Percentiles rank a stretch among this genome's conserved stretches.
phyloP scores from a whole-genome alignment of 2,797 vertebrate species.

The Anisognathus igniventris region DNA sequence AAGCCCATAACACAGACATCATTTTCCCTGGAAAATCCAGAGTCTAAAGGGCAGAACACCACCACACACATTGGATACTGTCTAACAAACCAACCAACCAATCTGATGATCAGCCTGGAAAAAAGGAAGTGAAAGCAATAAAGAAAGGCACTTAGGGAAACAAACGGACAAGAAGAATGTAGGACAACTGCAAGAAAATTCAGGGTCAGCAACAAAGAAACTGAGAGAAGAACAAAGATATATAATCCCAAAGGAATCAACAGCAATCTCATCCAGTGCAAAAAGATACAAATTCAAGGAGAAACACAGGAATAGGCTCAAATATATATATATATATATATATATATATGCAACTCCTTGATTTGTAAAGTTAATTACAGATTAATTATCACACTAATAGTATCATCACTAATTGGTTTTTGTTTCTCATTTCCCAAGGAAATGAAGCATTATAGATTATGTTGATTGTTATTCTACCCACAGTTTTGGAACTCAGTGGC shows the following conservation, averaged over 20 bases:
- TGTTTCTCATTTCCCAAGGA: constrained; percentile 2
- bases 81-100: not conserved
- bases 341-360: not conserved
- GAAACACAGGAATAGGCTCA: not conserved
- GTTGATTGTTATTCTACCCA: not conserved
- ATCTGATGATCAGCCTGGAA: not conserved
- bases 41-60: not conserved
- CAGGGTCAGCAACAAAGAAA: not conserved
- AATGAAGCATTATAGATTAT: not conserved
- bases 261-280: not conserved
- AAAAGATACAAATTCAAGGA: not conserved
- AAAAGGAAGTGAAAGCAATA: not conserved
- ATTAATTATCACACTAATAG: not conserved
- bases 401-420: not conserved
- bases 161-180: not conserved
- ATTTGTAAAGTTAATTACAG: not conserved
- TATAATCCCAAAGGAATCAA: not conserved
- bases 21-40: not conserved
- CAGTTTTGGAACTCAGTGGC: not conserved
- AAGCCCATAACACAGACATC: not conserved
- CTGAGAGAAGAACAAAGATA: not conserved
- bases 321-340: not conserved
- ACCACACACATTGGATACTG: not conserved
- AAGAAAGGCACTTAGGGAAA: not conserved
- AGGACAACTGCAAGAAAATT: not conserved